Base-by-base conservation (phyloP, 2,113 vertebrate species). In the Catharus fuscescens region DNA sequence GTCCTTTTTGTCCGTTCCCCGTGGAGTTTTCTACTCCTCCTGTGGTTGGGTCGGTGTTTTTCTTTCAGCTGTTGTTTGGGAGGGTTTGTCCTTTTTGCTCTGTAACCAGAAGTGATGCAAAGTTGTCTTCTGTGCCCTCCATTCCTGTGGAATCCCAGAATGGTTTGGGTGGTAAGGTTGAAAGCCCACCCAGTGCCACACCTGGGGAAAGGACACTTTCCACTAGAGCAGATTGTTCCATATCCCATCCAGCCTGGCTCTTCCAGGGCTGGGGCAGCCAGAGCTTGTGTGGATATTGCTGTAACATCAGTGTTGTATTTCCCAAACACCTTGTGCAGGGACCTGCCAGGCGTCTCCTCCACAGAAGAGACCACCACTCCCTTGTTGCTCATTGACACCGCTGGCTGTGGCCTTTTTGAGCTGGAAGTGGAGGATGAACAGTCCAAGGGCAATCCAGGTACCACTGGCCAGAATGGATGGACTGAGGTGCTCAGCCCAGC, bases 391-490 rank as follows among this genome's bases (percentile, higher is more conserved):
- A 98, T 99, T 38, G 99, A 99, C 97, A 99, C 99, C 0, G 98
- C 99, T 2, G 98, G 99, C 93, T 99, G 99, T 5, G 99, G 99
- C 62, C 98, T 99, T 13, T 98, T 97, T 32, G 99, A 99, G 92
- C 98, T 99, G 92, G 99, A 99, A 18, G 96, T 97, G 44, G 92
- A 98, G 13, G 98, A 99, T 9, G 99, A 99, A 25, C 98, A 99
- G 96, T 99, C 99, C 7, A 99, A 98, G 93, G 99, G 99, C 28
- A 99, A 99, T 84, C 97, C 98, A 89, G 99, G 99, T 99, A 95
- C 72, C 0, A 0, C 2, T 32, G 48, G 24, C 56, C 44, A n/a
- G 42, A 72, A 48, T 4, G 9, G 34, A 9, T 18, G 13, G 26
- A 23, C 44, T 56, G 36, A 62, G 45, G 14, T 64, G 45, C 23